Evolutionary conservation across 2,797 vertebrate species (phyloP).

Genomic region (Mormyrops boulengeri): DNA sequence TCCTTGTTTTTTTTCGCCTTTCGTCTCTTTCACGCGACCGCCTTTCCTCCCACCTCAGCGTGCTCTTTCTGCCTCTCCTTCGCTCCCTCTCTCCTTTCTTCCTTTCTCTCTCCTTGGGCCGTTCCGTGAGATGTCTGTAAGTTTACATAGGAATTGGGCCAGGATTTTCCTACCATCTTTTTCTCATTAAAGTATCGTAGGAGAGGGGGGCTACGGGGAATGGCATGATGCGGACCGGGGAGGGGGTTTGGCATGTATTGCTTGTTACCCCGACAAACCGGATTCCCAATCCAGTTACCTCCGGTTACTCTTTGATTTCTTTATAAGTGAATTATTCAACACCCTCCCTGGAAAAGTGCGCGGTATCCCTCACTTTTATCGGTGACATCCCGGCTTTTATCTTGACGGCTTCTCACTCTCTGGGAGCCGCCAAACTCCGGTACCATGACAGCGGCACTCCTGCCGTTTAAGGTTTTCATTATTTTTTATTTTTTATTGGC

Average conservation of each 20-base stretch:
- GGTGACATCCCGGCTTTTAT: neutral
- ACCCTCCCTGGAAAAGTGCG: neutral
- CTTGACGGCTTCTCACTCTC: neutral
- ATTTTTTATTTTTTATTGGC: neutral
- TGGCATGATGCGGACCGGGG: constrained; percentile 65
- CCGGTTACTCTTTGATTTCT: constrained; percentile 18
- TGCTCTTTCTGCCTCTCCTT: neutral
- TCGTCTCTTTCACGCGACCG: neutral
- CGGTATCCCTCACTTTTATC: constrained; percentile 14
- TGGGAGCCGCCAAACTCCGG: neutral
- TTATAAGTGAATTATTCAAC: constrained; percentile 28
- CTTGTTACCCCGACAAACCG: constrained; percentile 31
- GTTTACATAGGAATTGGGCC: constrained; percentile 91
- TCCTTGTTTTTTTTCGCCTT: neutral
- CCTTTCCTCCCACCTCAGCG: neutral
- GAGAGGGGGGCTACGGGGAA: constrained; percentile 66
- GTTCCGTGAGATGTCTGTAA: constrained; percentile 88
- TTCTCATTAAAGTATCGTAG: constrained; percentile 82
- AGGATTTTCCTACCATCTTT: constrained; percentile 87
- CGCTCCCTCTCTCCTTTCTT: constrained; percentile 47
- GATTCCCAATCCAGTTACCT: constrained; percentile 45
- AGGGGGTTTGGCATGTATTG: constrained; percentile 34
- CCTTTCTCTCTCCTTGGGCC: constrained; percentile 63
- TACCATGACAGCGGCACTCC: neutral
- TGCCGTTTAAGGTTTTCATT: neutral